Evolutionary conservation across 2,888 invertebrate species (phyloP).

Genomic region (Phragmatobia fuliginosa): DNA sequence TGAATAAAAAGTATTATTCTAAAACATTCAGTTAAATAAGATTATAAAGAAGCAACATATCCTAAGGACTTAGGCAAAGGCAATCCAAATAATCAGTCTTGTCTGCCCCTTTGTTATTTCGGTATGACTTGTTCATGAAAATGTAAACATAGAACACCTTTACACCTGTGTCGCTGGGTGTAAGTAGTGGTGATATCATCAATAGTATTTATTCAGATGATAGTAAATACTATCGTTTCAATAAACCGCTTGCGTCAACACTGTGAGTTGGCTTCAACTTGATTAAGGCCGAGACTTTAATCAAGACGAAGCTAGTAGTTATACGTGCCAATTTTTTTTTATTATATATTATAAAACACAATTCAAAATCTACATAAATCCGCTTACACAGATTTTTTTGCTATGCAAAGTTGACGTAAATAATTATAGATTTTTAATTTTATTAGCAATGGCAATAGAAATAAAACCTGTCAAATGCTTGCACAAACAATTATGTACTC

Average conservation of each 20-base stretch:
- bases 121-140: constrained; percentile 8
- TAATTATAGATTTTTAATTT: neutral
- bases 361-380: neutral
- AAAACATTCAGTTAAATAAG: neutral
- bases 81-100: neutral
- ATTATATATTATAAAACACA: no score
- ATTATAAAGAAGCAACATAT: neutral
- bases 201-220: constrained; percentile 72
- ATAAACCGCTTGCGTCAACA: constrained; percentile 68
- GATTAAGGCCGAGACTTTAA: constrained; percentile 61
- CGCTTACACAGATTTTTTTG: neutral
- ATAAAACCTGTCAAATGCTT: neutral
- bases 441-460: neutral
- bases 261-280: constrained; percentile 61
- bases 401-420: neutral
- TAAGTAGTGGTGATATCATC: constrained; percentile 70
- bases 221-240: constrained; percentile 58
- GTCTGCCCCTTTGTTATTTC: constrained; percentile 9
- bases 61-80: neutral
- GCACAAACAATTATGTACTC: no score
- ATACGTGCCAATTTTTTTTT: neutral
- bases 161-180: constrained; percentile 59
- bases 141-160: constrained; percentile 16
- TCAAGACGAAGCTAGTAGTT: neutral
- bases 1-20: neutral